Conservation (phyloP, 2,113 vertebrate species). For the Seriola quinqueradiata region DNA sequence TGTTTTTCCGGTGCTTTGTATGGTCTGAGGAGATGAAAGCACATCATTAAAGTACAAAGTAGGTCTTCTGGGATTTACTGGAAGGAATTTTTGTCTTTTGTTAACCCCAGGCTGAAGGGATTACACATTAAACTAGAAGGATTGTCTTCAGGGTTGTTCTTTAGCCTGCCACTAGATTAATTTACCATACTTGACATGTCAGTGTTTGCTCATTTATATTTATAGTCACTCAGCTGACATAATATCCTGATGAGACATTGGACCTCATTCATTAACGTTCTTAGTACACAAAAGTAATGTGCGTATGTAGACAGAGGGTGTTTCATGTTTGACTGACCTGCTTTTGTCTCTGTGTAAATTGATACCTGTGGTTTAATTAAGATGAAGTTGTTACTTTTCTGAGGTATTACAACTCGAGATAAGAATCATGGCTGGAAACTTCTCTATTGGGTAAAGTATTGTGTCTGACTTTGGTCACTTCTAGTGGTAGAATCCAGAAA, state of each 20-base stretch:
- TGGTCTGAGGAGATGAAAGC: slow-evolving; percentile 80
- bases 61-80: slow-evolving; percentile 78
- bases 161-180: slow-evolving; percentile 27
- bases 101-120: slow-evolving; percentile 71
- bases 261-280: neutral
- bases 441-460: too few species aligned
- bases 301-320: neutral
- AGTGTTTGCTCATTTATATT: slow-evolving; percentile 28
- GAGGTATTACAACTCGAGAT: neutral
- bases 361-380: neutral
- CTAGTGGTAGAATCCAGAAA: slow-evolving; percentile 1
- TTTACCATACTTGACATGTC: slow-evolving; percentile 40
- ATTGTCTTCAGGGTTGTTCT: slow-evolving; percentile 31
- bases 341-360: neutral
- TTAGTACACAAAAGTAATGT: neutral
- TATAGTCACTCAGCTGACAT: slow-evolving; percentile 12
- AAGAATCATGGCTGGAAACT: neutral
- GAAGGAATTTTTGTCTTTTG: slow-evolving; percentile 73
- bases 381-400: neutral
- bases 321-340: neutral
- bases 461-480: slow-evolving; percentile 20
- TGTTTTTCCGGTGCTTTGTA: slow-evolving; percentile 78
- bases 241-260: neutral
- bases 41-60: slow-evolving; percentile 82
- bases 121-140: slow-evolving; percentile 62